These are phyloP conservation scores for Megalopta genalis DNA, from an alignment of 1,140 invertebrate genomes.

Conservation along the genomic window DNA sequence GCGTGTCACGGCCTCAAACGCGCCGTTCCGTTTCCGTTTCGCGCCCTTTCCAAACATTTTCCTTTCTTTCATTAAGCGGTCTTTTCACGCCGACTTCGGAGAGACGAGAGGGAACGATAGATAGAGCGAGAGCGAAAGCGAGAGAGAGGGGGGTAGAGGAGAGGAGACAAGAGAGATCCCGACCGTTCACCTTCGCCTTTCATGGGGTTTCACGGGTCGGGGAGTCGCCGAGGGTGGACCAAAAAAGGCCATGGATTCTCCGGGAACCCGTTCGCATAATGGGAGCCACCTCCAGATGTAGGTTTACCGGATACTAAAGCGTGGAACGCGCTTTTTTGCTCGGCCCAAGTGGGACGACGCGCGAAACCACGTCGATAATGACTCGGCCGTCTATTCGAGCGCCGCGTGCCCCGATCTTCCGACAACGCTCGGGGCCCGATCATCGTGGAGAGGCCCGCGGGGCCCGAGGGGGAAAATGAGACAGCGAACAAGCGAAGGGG, in stretches of 20 bases:
- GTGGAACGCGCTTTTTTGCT: conserved; percentile 45
- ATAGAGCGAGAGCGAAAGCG: not conserved
- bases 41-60: conserved; percentile 57
- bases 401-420: not conserved
- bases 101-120: not conserved
- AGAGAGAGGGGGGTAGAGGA: not conserved
- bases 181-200: conserved; percentile 51
- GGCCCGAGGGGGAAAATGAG: not conserved
- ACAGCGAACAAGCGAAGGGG: not conserved
- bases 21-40: conserved; percentile 15
- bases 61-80: conserved; percentile 59
- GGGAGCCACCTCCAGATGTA: conserved; percentile 50
- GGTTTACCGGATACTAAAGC: conserved; percentile 53
- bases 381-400: conserved; percentile 5
- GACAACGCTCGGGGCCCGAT: not conserved
- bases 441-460: conserved; percentile 14
- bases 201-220: conserved; percentile 44
- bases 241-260: conserved; percentile 56
- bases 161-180: not conserved
- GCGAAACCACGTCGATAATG: conserved; percentile 49
- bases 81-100: conserved; percentile 46
- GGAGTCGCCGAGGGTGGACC: conserved; percentile 50
- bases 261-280: conserved; percentile 59
- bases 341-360: conserved; percentile 43
- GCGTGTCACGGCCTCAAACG: conserved; percentile 19